These are phyloP conservation scores for Nylanderia fulva DNA, from an alignment of 1,140 invertebrate genomes.

Conservation along the genomic window DNA sequence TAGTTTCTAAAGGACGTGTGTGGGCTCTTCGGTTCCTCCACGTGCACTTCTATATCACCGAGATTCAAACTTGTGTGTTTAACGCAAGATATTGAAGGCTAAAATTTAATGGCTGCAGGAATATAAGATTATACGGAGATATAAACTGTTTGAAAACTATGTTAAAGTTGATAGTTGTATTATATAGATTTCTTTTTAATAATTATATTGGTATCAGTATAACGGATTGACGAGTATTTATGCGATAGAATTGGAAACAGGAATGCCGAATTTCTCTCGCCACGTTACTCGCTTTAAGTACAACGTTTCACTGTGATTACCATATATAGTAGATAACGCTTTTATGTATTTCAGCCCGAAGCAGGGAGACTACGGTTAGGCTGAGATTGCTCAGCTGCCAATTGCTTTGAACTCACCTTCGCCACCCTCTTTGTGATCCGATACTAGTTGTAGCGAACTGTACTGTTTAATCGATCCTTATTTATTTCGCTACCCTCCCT, in stretches of 20 bases:
- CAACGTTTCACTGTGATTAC: conserved; percentile 35
- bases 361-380: conserved; percentile 22
- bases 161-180: background rate
- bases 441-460: conserved; percentile 7
- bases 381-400: conserved; percentile 50
- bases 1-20: background rate
- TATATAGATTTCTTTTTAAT: background rate
- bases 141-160: background rate
- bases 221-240: background rate
- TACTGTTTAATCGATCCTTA: conserved; percentile 21
- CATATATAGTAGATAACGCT: conserved; percentile 47
- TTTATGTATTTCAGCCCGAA: conserved; percentile 48
- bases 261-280: background rate
- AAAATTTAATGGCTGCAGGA: background rate
- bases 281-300: conserved; percentile 15
- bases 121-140: background rate
- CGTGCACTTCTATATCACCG: conserved; percentile 30
- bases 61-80: conserved; percentile 42
- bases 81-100: conserved; percentile 11
- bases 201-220: background rate
- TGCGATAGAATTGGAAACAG: background rate
- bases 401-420: conserved; percentile 54
- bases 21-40: background rate
- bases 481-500: background rate
- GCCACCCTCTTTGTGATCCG: conserved; percentile 12